A percentile compares a stretch with the other conserved stretches of the same genome.
Evolutionary conservation across 2,888 invertebrate species (phyloP).

Genomic region (Mesorhabditis spiculigera): DNA sequence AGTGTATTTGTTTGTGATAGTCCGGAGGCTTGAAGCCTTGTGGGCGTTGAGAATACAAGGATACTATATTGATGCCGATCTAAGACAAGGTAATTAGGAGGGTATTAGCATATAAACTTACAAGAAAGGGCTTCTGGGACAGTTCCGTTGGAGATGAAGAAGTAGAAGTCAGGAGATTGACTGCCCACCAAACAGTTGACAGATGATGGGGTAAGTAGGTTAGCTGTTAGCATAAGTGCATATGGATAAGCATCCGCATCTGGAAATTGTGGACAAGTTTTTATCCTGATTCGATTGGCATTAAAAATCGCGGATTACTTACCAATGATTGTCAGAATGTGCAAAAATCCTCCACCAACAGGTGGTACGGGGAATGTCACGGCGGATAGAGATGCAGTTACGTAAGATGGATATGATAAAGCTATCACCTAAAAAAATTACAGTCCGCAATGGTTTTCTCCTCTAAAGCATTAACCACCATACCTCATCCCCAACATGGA

Average conservation of each 20-base stretch:
- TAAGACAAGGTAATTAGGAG: background rate
- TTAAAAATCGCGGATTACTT: background rate
- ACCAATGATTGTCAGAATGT: background rate
- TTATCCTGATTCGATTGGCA: no score
- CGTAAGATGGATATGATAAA: background rate
- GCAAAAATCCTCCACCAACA: background rate
- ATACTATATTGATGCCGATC: background rate
- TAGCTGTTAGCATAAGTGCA: background rate
- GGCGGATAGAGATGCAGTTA: background rate
- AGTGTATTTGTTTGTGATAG: background rate
- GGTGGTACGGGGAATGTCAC: background rate
- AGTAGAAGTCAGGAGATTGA: background rate
- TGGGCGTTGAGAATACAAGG: slow-evolving; percentile 4
- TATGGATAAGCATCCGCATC: slow-evolving; percentile 2
- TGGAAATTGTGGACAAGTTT: background rate
- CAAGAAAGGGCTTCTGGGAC: slow-evolving; percentile 3
- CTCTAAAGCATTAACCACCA: background rate
- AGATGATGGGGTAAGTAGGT: background rate
- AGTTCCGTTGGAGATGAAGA: background rate
- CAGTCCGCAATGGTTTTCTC: background rate
- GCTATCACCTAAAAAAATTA: background rate
- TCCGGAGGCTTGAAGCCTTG: background rate
- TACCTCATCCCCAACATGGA: slow-evolving; percentile 5
- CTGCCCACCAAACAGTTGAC: background rate
- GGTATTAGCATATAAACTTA: background rate